Conservation (phyloP, 2,113 vertebrate genomes). For the Pyxicephalus adspersus region DNA sequence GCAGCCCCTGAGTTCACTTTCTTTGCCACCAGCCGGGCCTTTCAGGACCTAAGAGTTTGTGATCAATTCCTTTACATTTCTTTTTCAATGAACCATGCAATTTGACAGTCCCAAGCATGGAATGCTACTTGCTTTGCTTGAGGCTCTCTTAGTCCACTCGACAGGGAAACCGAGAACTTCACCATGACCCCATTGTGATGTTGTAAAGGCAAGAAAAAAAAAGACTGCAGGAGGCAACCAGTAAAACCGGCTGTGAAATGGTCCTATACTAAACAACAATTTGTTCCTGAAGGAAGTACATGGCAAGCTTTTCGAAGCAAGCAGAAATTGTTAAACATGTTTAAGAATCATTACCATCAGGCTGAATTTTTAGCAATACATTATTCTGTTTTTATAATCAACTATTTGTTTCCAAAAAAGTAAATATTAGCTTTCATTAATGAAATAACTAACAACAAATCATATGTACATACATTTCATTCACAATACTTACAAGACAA, state of each 20-base stretch:
- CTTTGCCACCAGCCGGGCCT: conserved; percentile 47
- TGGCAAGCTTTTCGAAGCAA: background rate
- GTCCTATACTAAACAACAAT: conserved; percentile 13
- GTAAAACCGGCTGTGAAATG: conserved; percentile 24
- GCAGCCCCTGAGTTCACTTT: conserved; percentile 40
- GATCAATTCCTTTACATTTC: conserved; percentile 49
- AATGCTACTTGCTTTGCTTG: conserved; percentile 38
- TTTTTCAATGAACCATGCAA: conserved; percentile 47
- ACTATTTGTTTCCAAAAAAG: too few species aligned
- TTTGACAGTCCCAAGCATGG: conserved; percentile 36
- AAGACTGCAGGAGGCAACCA: conserved; percentile 32
- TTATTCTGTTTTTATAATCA: too few species aligned
- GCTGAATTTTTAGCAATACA: background rate
- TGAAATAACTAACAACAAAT: too few species aligned
- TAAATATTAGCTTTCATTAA: too few species aligned
- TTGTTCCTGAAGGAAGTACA: conserved; percentile 14
- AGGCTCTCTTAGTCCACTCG: conserved; percentile 42
- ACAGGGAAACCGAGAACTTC: conserved; percentile 44
- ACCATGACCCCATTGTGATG: conserved; percentile 31
- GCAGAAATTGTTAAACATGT: background rate
- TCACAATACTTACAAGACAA: too few species aligned
- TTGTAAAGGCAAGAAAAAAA: conserved; percentile 5
- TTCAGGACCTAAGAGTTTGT: conserved; percentile 49
- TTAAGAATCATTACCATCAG: background rate
- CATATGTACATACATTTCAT: too few species aligned